A percentile compares a stretch with the other conserved stretches of the same genome.
Evolutionary conservation across 2,113 vertebrate species (phyloP).

Genomic region (Rhinoptilus africanus): DNA sequence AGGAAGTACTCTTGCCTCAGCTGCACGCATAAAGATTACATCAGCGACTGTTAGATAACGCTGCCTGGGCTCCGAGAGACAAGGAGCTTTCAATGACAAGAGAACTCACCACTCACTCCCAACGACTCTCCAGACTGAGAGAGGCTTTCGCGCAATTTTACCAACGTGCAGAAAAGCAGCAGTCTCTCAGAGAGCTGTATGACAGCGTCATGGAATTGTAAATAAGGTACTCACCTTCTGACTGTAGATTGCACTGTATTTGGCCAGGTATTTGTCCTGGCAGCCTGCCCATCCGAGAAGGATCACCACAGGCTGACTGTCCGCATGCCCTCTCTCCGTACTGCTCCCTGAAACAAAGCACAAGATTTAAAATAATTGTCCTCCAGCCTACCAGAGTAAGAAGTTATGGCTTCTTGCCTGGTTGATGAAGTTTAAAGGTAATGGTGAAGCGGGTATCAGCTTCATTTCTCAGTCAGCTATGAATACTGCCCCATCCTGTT

Average conservation of each 20-base stretch:
- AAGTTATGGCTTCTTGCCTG: accelerated
- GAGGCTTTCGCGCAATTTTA: background rate
- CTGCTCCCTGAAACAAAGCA: constrained; percentile 57
- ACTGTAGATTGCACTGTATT: constrained; percentile 92
- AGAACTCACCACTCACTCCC: background rate
- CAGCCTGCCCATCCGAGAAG: constrained; percentile 96
- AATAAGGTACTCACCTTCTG: constrained; percentile 77
- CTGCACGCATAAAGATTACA: background rate
- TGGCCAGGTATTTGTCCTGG: constrained; percentile 87
- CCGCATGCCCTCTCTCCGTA: constrained; percentile 14
- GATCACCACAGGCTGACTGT: constrained; percentile 85
- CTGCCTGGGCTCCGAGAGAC: background rate
- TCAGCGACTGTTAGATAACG: background rate
- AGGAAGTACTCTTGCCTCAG: background rate
- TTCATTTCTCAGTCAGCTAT: accelerated
- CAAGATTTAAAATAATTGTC: background rate
- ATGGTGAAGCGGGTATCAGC: accelerated
- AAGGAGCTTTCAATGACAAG: background rate
- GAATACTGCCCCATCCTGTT: background rate
- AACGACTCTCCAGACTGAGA: background rate
- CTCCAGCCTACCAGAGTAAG: background rate
- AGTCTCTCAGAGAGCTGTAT: background rate
- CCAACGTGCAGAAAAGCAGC: background rate
- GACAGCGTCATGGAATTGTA: background rate
- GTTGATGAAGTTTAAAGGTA: background rate